phyloP scores from a whole-genome alignment of 2,797 vertebrate species.

The Apogon talboti region DNA sequence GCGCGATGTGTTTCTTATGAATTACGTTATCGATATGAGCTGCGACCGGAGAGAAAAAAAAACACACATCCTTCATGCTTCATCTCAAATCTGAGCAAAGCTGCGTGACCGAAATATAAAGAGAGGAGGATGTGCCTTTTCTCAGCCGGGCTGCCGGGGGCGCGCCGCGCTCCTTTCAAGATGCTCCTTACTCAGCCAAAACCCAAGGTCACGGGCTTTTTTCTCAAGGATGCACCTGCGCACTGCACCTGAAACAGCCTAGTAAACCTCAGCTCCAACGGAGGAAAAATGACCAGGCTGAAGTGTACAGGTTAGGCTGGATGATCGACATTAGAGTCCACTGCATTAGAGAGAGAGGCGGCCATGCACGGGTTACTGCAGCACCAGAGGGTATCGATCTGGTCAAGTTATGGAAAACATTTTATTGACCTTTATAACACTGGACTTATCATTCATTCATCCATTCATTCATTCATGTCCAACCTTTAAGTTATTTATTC shows the following conservation, averaged over 20 bases:
- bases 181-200: slow-evolving; percentile 69
- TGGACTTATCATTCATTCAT: too few relatives aligned
- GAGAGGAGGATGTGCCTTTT: slow-evolving; percentile 66
- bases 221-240: slow-evolving; percentile 75
- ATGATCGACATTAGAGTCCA: too few relatives aligned
- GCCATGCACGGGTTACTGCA: too few relatives aligned
- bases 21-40: slow-evolving; percentile 1
- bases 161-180: slow-evolving; percentile 51
- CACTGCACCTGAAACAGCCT: background rate
- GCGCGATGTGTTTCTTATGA: background rate
- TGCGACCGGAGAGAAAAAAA: slow-evolving; percentile 2
- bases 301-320: too few relatives aligned
- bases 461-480: too few relatives aligned
- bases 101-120: slow-evolving; percentile 73
- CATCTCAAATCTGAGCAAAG: slow-evolving; percentile 64
- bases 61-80: slow-evolving; percentile 27
- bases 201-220: slow-evolving; percentile 87
- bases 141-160: slow-evolving; percentile 54
- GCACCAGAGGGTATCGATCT: too few relatives aligned
- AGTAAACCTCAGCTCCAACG: too few relatives aligned
- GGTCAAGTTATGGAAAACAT: too few relatives aligned
- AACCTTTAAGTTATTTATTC: too few relatives aligned
- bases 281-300: too few relatives aligned
- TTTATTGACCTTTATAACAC: too few relatives aligned
- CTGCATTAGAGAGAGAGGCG: too few relatives aligned